Evolutionary conservation across 92 coral and sea anemone species (phyloP), one percentile per base, ranked within the genome.

Genomic region (Plumapathes pennacea): DNA sequence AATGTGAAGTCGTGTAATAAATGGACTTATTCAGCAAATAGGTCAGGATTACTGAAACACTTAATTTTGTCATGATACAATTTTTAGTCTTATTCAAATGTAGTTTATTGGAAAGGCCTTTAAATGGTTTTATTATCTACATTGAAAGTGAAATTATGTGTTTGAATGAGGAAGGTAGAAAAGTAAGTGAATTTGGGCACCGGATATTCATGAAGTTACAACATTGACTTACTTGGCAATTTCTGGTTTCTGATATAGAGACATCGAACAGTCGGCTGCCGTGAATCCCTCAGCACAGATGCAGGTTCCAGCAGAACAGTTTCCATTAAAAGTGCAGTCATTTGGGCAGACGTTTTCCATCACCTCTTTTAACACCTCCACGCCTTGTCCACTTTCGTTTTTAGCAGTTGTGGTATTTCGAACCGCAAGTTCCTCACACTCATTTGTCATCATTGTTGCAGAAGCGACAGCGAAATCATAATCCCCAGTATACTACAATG

Each of bases 261-360:
- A 79, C 55, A 78, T 78, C 1, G 85, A 78, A 12, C 85, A 78
- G 27, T 78, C 85, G 4, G 40, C 36, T 25, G 79, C 74, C 3
- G 86, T 79, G 27, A 53, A 79, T 33, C 54, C 80, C 32, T 71
- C 71, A 42, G 54, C 17, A 56, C 86, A 79, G 27, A 56, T 38
- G 38, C 86, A 79, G 2, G 75, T 71, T 10, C 80, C 71, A 27
- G 71, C 64, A 30, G 60, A 56, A 34, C 80, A 79, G 41, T 63
- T 71, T 1, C 86, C 86, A n/a, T 51, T 67, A 34, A 63, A 60
- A 7, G 86, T 37, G 46, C 86, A 79, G 40, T 79, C 86, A 30
- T 79, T 79, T 1, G 86, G 80, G 32, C 86, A 79, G 2, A 79
- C 39, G 19, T 64, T 50, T 20, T 42, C 63, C 10, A 39, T 47